Conservation (phyloP, 92 coral and sea anemone genomes). For the Zoanthus solanderi region DNA sequence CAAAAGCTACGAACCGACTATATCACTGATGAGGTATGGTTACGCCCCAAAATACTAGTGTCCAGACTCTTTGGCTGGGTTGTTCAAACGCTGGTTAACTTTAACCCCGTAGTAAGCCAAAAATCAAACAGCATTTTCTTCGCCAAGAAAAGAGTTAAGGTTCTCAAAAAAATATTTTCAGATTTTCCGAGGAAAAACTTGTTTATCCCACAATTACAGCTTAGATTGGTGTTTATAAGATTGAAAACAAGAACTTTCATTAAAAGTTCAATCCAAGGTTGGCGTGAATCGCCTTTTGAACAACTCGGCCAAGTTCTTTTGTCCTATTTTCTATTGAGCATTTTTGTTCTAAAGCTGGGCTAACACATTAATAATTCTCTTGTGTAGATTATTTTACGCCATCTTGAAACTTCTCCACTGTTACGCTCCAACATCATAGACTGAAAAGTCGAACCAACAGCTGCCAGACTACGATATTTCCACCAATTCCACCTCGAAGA, state of each 20-base stretch:
- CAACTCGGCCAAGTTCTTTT: background rate
- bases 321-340: background rate
- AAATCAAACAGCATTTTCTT: no score
- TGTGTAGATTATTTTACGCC: background rate
- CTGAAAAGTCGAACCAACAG: background rate
- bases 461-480: background rate
- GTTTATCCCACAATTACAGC: no score
- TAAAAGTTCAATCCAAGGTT: no score
- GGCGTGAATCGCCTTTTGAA: no score
- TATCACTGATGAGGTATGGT: background rate
- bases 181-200: no score
- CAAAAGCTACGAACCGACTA: background rate
- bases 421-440: background rate
- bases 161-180: no score
- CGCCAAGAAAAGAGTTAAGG: no score
- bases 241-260: no score
- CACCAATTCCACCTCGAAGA: no score
- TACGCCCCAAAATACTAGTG: background rate
- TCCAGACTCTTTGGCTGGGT: background rate
- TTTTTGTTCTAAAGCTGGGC: background rate
- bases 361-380: background rate
- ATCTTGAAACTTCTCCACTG: background rate
- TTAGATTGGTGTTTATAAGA: no score
- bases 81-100: no score
- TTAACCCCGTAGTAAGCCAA: no score